Evolutionary conservation across 2,113 vertebrate species (phyloP), one percentile per base, ranked within the genome.

Genomic region (Pangasianodon gigas): DNA sequence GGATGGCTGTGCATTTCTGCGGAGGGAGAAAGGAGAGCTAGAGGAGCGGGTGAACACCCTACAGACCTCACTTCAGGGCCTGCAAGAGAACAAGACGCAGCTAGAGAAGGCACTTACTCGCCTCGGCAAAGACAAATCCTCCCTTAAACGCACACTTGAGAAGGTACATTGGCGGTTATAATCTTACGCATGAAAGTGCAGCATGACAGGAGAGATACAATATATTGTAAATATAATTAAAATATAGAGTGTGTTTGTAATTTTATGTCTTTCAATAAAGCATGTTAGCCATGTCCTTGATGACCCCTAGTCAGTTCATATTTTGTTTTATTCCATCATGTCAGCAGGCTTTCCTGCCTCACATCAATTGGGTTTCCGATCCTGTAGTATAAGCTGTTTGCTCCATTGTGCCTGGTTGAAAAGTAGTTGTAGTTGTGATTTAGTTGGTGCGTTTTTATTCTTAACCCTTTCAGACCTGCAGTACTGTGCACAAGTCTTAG

Each of bases 91-190:
- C 92, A 95, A 91, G 87, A 88, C 86, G 2, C 95, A 94, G 60
- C 87, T 95, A 91, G 94, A 94, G 86, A 94, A 88, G 79, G 88
- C 84, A 14, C 84, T 95, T 29, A 48, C 90, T 1, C 93, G 92
- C 2, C 92, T 96, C 0, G 90, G 93, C 52, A 96, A 96, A 93
- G 96, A 96, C 86, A 96, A 93, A 91, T 92, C 93, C 65, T 89
- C 93, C 2, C 93, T 96, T 14, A 96, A 94, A 48, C 96, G 93
- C 90, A 92, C 94, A 1, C 93, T 96, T 87, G 95, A 96, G 90
- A 96, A 96, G 95, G 96, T 96, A 92, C 90, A 24, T 41, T 24
- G 11, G 6, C 5, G 18, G 8, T 58, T 83, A 37, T 54, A 52
- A 81, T 81, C 79, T 19, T 52, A 54, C 32, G 13, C 51, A 32